These are phyloP conservation scores for Planococcus citri DNA, from an alignment of 1,140 invertebrate species.

Conservation along the genomic window DNA sequence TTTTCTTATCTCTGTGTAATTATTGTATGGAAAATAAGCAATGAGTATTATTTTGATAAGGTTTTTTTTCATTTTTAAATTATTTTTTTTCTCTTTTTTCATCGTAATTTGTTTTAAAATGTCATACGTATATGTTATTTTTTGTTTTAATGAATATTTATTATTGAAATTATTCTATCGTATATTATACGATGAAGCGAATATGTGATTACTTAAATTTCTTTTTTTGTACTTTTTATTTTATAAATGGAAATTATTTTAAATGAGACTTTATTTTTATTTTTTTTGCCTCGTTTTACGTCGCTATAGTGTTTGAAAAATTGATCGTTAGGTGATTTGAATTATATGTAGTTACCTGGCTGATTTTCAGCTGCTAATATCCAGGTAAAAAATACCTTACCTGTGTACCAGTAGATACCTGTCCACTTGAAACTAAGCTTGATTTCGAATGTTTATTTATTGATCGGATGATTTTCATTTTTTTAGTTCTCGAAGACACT, in stretches of 20 bases:
- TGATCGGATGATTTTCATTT: no score
- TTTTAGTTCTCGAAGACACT: no score
- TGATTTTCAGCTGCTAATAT: no score
- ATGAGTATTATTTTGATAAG: not conserved
- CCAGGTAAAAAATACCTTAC: no score
- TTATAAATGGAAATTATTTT: not conserved
- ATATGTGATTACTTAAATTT: not conserved
- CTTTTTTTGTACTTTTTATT: not conserved
- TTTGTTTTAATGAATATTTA: not conserved
- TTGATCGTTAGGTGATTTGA: no score
- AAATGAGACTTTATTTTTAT: not conserved
- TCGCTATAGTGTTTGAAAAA: no score
- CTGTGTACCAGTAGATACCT: no score
- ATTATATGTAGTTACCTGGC: no score
- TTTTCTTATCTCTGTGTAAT: not conserved
- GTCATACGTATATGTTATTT: not conserved
- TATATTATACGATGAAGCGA: not conserved
- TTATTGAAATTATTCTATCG: not conserved
- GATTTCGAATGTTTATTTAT: no score
- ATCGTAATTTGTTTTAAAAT: not conserved
- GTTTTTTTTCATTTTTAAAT: not conserved
- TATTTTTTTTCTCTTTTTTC: not conserved
- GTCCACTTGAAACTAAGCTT: no score
- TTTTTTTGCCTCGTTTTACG: no score
- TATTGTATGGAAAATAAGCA: not conserved